These are phyloP conservation scores for Gnatocerus cornutus DNA, from an alignment of 2,888 invertebrate genomes.

Conservation along the genomic window DNA sequence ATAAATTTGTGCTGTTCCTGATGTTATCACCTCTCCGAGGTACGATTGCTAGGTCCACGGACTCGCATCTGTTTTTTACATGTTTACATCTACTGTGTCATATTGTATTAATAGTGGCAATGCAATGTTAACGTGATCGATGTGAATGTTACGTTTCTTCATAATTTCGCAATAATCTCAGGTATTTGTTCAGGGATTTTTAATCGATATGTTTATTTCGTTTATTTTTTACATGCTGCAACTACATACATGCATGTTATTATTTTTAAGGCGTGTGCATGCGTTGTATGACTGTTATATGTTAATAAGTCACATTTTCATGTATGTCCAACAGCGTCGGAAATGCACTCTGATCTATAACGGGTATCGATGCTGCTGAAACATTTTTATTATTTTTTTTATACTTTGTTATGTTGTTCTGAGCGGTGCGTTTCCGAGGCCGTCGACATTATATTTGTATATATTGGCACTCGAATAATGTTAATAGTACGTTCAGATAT, in stretches of 20 bases:
- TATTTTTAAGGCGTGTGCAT: slow-evolving; percentile 53
- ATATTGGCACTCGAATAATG: slow-evolving; percentile 64
- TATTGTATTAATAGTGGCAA: slow-evolving; percentile 62
- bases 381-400: slow-evolving; percentile 5
- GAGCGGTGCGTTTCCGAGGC: slow-evolving; percentile 17
- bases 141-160: slow-evolving; percentile 53
- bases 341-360: not conserved
- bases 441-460: slow-evolving; percentile 54
- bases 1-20: slow-evolving; percentile 51
- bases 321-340: slow-evolving; percentile 16
- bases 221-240: slow-evolving; percentile 38
- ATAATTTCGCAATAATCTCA: slow-evolving; percentile 59
- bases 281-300: slow-evolving; percentile 55
- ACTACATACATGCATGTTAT: slow-evolving; percentile 52
- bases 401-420: not conserved
- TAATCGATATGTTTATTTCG: slow-evolving; percentile 24
- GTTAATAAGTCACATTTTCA: slow-evolving; percentile 44
- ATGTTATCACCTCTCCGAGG: slow-evolving; percentile 23
- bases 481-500: slow-evolving; percentile 58
- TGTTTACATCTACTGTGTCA: slow-evolving; percentile 51
- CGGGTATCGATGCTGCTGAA: slow-evolving; percentile 9
- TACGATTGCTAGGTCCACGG: not conserved
- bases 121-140: slow-evolving; percentile 65
- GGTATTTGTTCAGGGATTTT: slow-evolving; percentile 59
- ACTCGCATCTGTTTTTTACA: slow-evolving; percentile 47